Conservation (phyloP, 2,888 invertebrate genomes). For the Furcula furcula region DNA sequence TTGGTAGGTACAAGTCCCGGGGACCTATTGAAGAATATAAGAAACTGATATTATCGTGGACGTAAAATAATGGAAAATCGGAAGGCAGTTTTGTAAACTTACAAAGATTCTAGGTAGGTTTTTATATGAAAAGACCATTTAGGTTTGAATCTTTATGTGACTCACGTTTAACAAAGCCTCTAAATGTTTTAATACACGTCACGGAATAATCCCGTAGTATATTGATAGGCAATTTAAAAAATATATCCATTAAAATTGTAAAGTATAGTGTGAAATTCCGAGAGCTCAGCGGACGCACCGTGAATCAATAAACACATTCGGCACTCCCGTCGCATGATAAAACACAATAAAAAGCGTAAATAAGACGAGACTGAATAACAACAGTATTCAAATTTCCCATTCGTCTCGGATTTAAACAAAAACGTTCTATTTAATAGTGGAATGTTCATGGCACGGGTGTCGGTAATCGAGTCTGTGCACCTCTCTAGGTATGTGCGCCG, state of each 20-base stretch:
- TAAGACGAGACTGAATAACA: slow-evolving; percentile 68
- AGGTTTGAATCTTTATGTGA: too few relatives aligned
- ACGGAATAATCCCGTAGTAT: slow-evolving; percentile 21
- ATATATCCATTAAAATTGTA: slow-evolving; percentile 36
- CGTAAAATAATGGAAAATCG: too few relatives aligned
- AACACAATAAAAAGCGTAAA: slow-evolving; percentile 66
- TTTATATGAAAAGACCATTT: too few relatives aligned
- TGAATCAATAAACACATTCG: slow-evolving; percentile 73
- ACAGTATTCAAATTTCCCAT: slow-evolving; percentile 77
- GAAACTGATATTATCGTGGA: too few relatives aligned
- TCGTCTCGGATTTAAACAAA: slow-evolving; percentile 78
- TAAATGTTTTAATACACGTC: slow-evolving; percentile 11
- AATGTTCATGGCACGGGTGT: slow-evolving; percentile 63
- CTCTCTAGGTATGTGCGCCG: slow-evolving; percentile 45
- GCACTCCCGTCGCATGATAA: slow-evolving; percentile 71
- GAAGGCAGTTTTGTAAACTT: too few relatives aligned
- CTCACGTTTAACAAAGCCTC: background rate
- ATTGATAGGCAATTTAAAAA: slow-evolving; percentile 29
- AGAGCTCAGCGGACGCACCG: slow-evolving; percentile 51
- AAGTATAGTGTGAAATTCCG: slow-evolving; percentile 59
- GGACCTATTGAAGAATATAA: too few relatives aligned
- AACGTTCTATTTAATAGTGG: slow-evolving; percentile 78
- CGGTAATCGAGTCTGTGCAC: slow-evolving; percentile 34
- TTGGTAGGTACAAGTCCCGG: too few relatives aligned
- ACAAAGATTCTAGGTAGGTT: too few relatives aligned